These are phyloP conservation scores for Cochlearius cochlearius DNA, from an alignment of 2,113 vertebrate species.

Conservation along the genomic window DNA sequence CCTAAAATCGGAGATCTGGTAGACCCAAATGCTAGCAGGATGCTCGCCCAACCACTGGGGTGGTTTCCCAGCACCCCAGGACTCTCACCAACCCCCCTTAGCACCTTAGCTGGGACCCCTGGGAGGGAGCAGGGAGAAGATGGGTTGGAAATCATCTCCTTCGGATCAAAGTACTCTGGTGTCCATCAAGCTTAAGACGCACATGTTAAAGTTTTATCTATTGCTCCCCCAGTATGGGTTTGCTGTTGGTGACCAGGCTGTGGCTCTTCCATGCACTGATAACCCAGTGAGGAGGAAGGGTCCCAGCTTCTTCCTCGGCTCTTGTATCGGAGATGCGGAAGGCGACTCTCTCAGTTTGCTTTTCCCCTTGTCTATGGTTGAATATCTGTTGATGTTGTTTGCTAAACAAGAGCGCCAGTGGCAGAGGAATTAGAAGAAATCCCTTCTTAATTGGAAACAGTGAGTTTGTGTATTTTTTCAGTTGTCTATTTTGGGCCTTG, in stretches of 20 bases:
- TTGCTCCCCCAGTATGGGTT: background rate
- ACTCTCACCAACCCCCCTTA: background rate
- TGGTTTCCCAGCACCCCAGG: background rate
- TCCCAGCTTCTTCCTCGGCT: background rate
- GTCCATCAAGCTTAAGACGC: background rate
- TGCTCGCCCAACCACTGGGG: background rate
- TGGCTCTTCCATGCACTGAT: background rate
- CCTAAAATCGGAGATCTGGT: background rate
- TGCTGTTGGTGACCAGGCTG: background rate
- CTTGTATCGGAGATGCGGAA: background rate
- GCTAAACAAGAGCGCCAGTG: slow-evolving; percentile 52
- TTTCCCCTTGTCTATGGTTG: background rate
- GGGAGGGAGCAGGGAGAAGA: background rate
- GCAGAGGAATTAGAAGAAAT: slow-evolving; percentile 69
- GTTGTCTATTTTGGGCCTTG: slow-evolving; percentile 72
- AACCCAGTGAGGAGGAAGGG: background rate
- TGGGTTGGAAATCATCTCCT: background rate
- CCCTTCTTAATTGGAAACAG: slow-evolving; percentile 71
- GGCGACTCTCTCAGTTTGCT: background rate
- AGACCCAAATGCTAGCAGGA: background rate
- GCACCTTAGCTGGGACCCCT: background rate
- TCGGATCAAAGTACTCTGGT: background rate
- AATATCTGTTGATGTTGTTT: slow-evolving; percentile 24
- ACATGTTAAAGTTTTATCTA: background rate
- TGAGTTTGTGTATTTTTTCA: slow-evolving; percentile 69